phyloP scores from a whole-genome alignment of 1,140 invertebrate species.

The Penaeus vannamei region DNA sequence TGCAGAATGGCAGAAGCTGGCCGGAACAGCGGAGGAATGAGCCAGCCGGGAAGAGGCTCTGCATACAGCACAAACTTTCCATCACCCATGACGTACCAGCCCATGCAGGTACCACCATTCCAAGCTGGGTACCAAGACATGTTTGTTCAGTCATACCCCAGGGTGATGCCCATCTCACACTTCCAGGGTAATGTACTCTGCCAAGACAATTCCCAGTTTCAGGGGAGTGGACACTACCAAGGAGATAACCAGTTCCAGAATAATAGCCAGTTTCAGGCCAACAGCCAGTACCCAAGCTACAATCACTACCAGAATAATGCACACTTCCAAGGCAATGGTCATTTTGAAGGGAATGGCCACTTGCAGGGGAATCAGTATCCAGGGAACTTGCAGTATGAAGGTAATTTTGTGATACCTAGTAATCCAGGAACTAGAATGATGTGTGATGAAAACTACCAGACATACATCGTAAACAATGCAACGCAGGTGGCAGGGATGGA shows the following conservation, averaged over 20 bases:
- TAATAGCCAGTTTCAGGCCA: constrained; percentile 35
- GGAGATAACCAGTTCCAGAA: neutral
- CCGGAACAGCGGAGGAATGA: neutral
- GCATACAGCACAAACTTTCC: neutral
- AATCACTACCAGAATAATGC: constrained; percentile 14
- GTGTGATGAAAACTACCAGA: constrained; percentile 46
- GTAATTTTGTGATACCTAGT: constrained; percentile 33
- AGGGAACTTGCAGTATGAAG: constrained; percentile 46
- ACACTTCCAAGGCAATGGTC: neutral
- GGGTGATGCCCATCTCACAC: constrained; percentile 25
- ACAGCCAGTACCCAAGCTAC: constrained; percentile 26
- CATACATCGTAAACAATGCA: constrained; percentile 27
- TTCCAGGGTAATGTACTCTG: constrained; percentile 33
- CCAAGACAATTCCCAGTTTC: constrained; percentile 2
- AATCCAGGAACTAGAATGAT: neutral
- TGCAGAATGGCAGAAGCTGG: constrained; percentile 46
- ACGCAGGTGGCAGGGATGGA: neutral
- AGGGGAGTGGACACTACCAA: neutral
- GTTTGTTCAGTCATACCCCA: constrained; percentile 14
- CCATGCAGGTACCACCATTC: constrained; percentile 12
- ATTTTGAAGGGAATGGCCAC: constrained; percentile 27
- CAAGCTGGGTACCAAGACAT: neutral
- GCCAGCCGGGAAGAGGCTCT: constrained; percentile 8
- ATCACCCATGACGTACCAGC: constrained; percentile 10
- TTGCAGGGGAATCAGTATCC: constrained; percentile 36